phyloP scores from a whole-genome alignment of 2,888 invertebrate genomes.

The Campoplex nolae region DNA sequence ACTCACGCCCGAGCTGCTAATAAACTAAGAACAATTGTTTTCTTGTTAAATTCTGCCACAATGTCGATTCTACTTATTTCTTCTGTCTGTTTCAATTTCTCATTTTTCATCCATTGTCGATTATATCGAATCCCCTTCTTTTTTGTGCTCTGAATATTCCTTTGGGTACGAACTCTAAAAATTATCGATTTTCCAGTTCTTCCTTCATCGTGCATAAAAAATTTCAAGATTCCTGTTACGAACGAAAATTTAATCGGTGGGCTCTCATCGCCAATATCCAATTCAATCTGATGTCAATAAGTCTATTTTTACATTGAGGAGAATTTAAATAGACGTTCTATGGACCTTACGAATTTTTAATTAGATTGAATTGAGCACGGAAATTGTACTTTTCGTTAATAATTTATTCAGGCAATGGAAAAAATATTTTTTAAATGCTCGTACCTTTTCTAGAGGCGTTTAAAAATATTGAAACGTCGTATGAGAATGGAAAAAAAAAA shows the following conservation, averaged over 20 bases:
- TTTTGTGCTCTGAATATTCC: not conserved
- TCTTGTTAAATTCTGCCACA: not conserved
- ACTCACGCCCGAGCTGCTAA: slow-evolving; percentile 1
- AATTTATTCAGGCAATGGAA: not conserved
- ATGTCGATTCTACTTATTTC: not conserved
- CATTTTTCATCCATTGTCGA: not conserved
- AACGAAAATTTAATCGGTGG: not conserved
- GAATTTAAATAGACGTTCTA: not conserved
- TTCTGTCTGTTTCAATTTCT: not conserved
- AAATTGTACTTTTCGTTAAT: not conserved
- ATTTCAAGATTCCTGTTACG: not conserved
- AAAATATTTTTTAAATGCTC: not conserved
- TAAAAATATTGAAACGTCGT: not conserved
- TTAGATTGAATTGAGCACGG: not conserved
- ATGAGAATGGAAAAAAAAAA: not conserved
- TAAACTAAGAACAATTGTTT: slow-evolving; percentile 20
- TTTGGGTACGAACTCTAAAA: not conserved
- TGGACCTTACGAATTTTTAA: not conserved
- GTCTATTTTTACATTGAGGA: not conserved
- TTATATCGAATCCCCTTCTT: not conserved
- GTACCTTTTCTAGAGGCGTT: not conserved
- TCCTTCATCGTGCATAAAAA: not conserved
- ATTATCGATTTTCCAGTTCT: not conserved
- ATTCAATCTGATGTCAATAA: not conserved
- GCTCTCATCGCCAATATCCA: not conserved